Percentiles rank a stretch among this genome's conserved stretches.
Evolutionary conservation across 2,113 vertebrate species (phyloP).

Genomic region (Ariopsis seemanni): DNA sequence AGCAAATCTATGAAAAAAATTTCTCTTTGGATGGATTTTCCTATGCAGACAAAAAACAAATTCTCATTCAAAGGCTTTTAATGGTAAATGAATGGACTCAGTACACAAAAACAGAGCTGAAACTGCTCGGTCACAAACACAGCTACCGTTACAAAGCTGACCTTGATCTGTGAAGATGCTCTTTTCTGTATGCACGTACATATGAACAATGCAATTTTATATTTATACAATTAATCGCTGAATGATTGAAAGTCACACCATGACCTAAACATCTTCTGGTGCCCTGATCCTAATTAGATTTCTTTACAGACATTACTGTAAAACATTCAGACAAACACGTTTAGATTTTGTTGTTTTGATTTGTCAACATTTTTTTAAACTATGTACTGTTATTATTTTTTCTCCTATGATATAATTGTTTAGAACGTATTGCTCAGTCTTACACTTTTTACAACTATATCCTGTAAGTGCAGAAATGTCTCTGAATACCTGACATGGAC

Average conservation of each 20-base stretch:
- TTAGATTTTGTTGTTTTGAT: neutral
- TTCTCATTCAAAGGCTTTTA: constrained; percentile 25
- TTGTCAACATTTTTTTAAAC: neutral
- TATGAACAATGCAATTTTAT: neutral
- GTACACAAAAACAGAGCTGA: neutral
- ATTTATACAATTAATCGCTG: neutral
- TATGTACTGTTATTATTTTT: neutral
- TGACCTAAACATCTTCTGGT: neutral
- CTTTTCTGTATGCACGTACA: neutral
- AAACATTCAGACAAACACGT: neutral
- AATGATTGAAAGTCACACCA: neutral
- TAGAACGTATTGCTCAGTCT: neutral
- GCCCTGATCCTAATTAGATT: neutral
- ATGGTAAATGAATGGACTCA: neutral
- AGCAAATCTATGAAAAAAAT: neutral
- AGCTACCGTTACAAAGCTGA: neutral
- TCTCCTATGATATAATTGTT: neutral
- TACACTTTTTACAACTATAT: neutral
- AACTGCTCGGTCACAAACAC: constrained; percentile 8
- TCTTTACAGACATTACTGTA: neutral
- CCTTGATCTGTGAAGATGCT: neutral
- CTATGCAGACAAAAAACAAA: neutral
- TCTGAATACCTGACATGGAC: constrained; percentile 7
- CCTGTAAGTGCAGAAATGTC: neutral
- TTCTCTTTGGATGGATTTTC: neutral